Base-by-base conservation (phyloP, 2,113 vertebrate genomes). In the Anarhynchus alexandrinus region DNA sequence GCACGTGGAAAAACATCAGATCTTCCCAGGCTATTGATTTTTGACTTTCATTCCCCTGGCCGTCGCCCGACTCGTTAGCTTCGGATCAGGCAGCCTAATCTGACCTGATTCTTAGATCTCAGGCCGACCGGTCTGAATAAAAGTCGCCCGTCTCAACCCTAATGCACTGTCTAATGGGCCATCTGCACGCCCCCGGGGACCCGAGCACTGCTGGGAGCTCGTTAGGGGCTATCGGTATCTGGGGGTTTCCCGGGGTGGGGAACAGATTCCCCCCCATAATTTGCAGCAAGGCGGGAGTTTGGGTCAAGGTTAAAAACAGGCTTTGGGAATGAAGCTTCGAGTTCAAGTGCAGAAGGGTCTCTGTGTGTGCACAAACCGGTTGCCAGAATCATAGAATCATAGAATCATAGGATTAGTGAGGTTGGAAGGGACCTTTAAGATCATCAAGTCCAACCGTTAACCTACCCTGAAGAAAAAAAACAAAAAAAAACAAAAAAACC, bases 21-120 rank as follows among this genome's bases (percentile, higher is more conserved):
- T 91, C 94, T 91, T 92, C 82, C 89, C 65, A 74, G 66, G 76
- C n/a, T 97, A 92, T 97, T 65, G 97, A 97, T 97, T 95, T 81
- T 65, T 61, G 57, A 51, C 94, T 95, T 84, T 40, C 52, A 32
- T 18, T 58, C 51, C 62, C 86, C 45, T 25, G 2, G 79, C 66
- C 71, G 2, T 52, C 10, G 2, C 90, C 92, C 8, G 12, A n/a
- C 86, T 95, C 64, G 1, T 95, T 91, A 97, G 84, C 76, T 89
- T 51, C 6, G 9, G 94, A 79, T 92, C 93, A 91, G 81, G 74
- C 91, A 74, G 95, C 84, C 91, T 58, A 12, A 90, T 57, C 77
- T 54, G 67, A 86, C 93, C 91, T 26, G 67, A 32, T 55, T 30
- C 79, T 52, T 30, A 47, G 82, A 96, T 89, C 86, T 71, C 34